These are phyloP conservation scores for Pseudorhombus dupliciocellatus DNA, from an alignment of 2,113 vertebrate species.

Conservation along the genomic window DNA sequence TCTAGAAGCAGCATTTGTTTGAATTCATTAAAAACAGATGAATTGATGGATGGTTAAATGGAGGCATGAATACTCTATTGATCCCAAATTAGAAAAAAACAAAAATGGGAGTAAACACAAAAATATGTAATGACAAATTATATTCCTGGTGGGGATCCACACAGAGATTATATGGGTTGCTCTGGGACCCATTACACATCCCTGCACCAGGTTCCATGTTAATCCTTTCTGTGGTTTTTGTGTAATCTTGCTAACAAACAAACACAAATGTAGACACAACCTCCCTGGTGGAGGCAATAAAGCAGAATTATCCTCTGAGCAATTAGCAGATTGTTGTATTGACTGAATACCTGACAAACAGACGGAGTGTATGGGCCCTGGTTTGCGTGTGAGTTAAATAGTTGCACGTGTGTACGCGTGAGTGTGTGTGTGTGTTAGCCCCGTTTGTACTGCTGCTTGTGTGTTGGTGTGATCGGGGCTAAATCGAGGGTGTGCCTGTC, in stretches of 20 bases:
- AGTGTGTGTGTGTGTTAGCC: constrained; percentile 9
- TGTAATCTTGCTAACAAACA: not conserved
- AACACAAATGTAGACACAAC: not conserved
- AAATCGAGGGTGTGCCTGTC: constrained; percentile 35
- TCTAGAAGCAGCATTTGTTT: not conserved
- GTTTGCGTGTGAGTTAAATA: not conserved
- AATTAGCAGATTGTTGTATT: constrained; percentile 1
- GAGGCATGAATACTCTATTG: too few relatives aligned
- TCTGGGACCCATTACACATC: too few relatives aligned
- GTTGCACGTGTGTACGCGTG: constrained; percentile 14
- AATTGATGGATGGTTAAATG: too few relatives aligned
- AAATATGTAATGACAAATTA: too few relatives aligned
- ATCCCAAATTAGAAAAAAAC: too few relatives aligned
- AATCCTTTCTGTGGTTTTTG: too few relatives aligned
- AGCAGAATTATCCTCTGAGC: not conserved
- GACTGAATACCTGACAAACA: constrained; percentile 1
- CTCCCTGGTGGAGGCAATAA: not conserved
- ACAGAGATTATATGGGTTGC: too few relatives aligned
- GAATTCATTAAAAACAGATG: too few relatives aligned
- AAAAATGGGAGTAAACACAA: too few relatives aligned
- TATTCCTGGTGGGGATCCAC: too few relatives aligned
- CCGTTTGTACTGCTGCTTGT: constrained; percentile 7
- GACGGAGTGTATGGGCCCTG: not conserved
- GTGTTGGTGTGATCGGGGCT: not conserved
- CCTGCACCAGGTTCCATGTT: too few relatives aligned